Evolutionary conservation across 2,113 vertebrate genomes (phyloP).

Genomic region (Arizona elegans): DNA sequence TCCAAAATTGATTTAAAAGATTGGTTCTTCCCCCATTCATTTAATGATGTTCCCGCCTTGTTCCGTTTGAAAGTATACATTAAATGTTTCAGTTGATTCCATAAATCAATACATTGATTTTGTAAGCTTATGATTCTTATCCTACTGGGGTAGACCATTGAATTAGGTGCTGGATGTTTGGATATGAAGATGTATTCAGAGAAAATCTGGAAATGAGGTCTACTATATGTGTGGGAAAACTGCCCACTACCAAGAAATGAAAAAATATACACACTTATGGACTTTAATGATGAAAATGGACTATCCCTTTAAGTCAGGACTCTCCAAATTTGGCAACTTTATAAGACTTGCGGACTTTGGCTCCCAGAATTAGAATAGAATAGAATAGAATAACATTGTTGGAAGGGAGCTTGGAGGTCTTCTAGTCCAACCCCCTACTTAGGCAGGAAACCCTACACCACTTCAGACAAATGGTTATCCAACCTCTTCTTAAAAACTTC

Average conservation of each 20-base stretch:
- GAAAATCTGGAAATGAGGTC: background rate
- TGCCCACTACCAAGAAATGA: background rate
- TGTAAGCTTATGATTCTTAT: background rate
- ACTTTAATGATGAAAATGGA: background rate
- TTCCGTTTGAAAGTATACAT: background rate
- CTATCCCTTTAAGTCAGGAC: background rate
- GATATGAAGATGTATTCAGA: background rate
- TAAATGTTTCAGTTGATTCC: background rate
- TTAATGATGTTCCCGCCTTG: background rate
- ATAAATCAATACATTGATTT: background rate
- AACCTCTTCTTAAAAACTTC: no score
- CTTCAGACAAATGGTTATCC: no score
- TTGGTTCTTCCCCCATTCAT: background rate
- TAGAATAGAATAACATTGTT: no score
- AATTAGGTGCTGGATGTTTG: background rate
- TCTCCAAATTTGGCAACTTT: background rate
- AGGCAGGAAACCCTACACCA: no score
- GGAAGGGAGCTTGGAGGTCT: no score
- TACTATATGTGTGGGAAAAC: background rate
- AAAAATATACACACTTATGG: background rate
- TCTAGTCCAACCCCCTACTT: no score
- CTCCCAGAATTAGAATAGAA: background rate
- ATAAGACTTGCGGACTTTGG: background rate
- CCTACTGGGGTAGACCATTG: background rate
- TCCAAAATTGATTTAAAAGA: background rate